Evolutionary conservation across 2,113 vertebrate species (phyloP).

Genomic region (Leptodactylus fuscus): DNA sequence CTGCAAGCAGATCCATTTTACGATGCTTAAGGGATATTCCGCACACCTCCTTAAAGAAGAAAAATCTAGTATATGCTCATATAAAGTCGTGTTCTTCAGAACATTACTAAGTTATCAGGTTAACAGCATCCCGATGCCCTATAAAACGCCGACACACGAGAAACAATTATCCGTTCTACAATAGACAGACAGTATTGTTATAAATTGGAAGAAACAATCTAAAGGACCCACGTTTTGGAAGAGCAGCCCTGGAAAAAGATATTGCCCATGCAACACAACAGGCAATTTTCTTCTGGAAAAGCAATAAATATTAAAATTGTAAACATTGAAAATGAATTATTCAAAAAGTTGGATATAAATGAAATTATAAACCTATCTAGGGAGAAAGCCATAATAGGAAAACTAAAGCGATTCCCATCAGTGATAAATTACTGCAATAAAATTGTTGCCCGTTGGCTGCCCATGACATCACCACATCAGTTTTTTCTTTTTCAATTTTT

Average conservation of each 20-base stretch:
- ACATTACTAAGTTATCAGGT: not conserved
- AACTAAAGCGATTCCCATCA: not conserved
- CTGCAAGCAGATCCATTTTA: not conserved
- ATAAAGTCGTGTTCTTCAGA: too few relatives aligned
- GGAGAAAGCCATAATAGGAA: slow-evolving; percentile 6
- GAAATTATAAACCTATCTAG: slow-evolving; percentile 19
- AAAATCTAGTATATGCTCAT: not conserved
- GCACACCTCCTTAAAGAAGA: not conserved
- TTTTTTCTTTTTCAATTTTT: not conserved
- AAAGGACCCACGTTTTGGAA: not conserved
- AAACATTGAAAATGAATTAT: slow-evolving; percentile 23
- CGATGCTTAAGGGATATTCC: not conserved
- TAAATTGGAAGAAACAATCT: not conserved
- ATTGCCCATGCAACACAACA: not conserved
- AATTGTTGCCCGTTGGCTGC: slow-evolving; percentile 6
- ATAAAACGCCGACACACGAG: not conserved
- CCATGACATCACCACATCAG: not conserved
- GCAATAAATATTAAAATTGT: not conserved
- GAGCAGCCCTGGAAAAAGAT: not conserved
- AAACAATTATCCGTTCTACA: not conserved
- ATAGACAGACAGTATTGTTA: not conserved
- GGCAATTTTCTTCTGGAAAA: not conserved
- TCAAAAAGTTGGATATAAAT: slow-evolving; percentile 5
- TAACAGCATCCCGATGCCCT: not conserved
- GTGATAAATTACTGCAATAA: not conserved